phyloP scores from a whole-genome alignment of 2,888 invertebrate species.

The Cylindroiulus punctatus region DNA sequence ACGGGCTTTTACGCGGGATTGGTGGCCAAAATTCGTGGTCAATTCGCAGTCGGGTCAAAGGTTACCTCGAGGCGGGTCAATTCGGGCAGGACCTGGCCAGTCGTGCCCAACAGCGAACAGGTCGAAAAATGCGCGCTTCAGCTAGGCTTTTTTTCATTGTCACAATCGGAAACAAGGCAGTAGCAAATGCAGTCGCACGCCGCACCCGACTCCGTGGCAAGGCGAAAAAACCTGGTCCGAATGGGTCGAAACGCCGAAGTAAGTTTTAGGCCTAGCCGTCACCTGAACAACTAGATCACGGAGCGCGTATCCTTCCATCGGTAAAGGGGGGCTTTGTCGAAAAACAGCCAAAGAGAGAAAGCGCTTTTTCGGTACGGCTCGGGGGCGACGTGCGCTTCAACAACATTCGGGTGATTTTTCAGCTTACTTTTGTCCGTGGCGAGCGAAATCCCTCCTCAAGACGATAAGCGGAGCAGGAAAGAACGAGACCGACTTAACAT shows the following conservation, averaged over 20 bases:
- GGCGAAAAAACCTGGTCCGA: neutral
- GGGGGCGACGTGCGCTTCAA: neutral
- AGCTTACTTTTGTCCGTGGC: constrained; percentile 47
- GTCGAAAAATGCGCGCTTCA: neutral
- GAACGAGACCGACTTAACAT: constrained; percentile 29
- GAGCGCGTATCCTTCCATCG: constrained; percentile 11
- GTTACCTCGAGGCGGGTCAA: neutral
- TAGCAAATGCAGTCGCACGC: neutral
- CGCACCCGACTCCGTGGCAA: neutral
- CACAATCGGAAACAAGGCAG: neutral
- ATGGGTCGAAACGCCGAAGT: neutral
- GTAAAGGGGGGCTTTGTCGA: constrained; percentile 28
- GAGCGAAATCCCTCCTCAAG: neutral
- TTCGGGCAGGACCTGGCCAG: neutral
- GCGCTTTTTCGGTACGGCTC: neutral
- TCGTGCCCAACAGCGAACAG: neutral
- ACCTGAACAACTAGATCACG: constrained; percentile 13
- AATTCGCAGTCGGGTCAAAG: neutral
- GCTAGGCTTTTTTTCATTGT: neutral
- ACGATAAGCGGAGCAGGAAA: constrained; percentile 6
- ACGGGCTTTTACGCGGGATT: neutral
- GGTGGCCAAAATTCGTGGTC: neutral
- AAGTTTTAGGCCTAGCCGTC: constrained; percentile 4
- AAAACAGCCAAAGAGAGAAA: neutral
- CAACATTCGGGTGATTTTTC: neutral